These are phyloP conservation scores for Ochropleura plecta DNA, from an alignment of 2,888 invertebrate genomes.

Conservation along the genomic window DNA sequence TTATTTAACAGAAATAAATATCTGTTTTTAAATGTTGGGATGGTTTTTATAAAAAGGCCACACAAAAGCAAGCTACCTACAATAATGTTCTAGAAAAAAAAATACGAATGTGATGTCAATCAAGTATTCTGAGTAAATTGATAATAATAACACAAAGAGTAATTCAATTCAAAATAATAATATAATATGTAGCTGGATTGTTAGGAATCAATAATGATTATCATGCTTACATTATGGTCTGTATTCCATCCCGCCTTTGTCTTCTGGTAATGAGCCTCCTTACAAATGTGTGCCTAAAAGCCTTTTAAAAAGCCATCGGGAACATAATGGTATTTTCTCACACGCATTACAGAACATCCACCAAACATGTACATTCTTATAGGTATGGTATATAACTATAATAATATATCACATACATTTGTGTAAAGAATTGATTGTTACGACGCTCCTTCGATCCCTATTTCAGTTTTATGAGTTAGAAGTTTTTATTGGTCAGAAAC, in stretches of 20 bases:
- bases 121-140: background rate
- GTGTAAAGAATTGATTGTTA: slow-evolving; percentile 61
- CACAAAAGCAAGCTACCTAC: too few species aligned
- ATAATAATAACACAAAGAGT: background rate
- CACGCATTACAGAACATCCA: slow-evolving; percentile 29
- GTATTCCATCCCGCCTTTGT: slow-evolving; percentile 40
- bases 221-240: background rate
- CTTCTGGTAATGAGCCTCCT: slow-evolving; percentile 47
- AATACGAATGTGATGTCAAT: background rate
- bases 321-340: slow-evolving; percentile 41
- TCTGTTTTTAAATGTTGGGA: background rate
- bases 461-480: slow-evolving; percentile 62
- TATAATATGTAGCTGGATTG: slow-evolving; percentile 1
- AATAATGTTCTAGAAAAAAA: background rate
- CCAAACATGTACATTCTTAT: slow-evolving; percentile 10
- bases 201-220: slow-evolving; percentile 10
- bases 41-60: background rate
- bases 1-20: background rate
- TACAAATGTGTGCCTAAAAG: slow-evolving; percentile 55
- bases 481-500: slow-evolving; percentile 62
- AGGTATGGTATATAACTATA: background rate
- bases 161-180: background rate
- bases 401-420: slow-evolving; percentile 16
- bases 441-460: slow-evolving; percentile 57
- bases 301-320: slow-evolving; percentile 59